These are phyloP conservation scores for Dysmachus trigonus DNA, from an alignment of 2,888 invertebrate species.

Conservation along the genomic window DNA sequence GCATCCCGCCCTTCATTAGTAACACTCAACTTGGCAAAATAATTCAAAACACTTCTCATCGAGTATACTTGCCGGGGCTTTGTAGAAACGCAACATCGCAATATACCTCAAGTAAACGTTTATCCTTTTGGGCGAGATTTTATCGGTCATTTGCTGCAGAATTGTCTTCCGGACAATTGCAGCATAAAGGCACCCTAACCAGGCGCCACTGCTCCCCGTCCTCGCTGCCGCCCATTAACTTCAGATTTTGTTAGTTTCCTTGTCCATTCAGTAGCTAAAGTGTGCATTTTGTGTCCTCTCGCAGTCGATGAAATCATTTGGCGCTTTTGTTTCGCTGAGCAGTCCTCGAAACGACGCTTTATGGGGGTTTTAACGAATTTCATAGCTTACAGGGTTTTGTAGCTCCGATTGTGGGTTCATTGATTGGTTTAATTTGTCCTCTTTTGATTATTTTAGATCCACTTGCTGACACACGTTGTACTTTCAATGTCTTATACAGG, in stretches of 20 bases:
- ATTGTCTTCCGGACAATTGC: conserved; percentile 23
- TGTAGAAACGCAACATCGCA: not conserved
- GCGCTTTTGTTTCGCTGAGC: not conserved
- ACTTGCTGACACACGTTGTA: too few relatives aligned
- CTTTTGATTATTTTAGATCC: not conserved
- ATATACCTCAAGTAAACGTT: not conserved
- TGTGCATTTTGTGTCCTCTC: conserved; percentile 20
- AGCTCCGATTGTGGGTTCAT: not conserved
- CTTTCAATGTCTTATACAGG: too few relatives aligned
- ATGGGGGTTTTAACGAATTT: not conserved
- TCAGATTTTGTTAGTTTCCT: conserved; percentile 6
- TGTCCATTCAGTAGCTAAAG: not conserved
- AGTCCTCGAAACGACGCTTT: not conserved
- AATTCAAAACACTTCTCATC: not conserved
- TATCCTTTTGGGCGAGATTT: not conserved
- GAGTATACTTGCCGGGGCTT: not conserved
- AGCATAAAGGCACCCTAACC: not conserved
- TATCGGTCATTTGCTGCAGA: conserved; percentile 22
- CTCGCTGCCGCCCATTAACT: not conserved
- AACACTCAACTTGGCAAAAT: not conserved
- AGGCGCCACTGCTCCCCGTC: not conserved
- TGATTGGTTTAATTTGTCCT: not conserved
- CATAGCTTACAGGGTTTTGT: not conserved
- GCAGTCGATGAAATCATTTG: not conserved
- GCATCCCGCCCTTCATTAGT: not conserved